Conservation (phyloP, 2,797 vertebrate genomes). For the Halcyon smyrnensis region DNA sequence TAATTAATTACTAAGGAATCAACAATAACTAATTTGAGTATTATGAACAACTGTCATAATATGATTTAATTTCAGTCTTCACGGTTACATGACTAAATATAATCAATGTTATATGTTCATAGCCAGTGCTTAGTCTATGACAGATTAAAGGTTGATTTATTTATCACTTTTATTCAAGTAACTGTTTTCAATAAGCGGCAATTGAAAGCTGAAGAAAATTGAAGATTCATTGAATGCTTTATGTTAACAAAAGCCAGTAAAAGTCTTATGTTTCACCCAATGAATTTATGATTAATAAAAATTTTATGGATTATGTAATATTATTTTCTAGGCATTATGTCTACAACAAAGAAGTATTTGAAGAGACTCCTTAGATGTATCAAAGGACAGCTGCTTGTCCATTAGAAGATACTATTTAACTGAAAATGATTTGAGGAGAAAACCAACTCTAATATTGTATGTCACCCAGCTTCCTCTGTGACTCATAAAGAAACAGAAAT, state of each 20-base stretch:
- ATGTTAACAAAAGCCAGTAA: background rate
- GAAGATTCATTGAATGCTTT: background rate
- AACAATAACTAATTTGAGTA: background rate
- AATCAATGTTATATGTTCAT: background rate
- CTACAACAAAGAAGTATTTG: background rate
- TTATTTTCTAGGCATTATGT: background rate
- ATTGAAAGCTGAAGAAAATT: background rate
- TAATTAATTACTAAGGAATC: background rate
- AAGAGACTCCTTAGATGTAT: background rate
- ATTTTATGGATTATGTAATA: background rate
- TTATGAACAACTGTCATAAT: background rate
- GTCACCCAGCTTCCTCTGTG: background rate
- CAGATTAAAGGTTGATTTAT: background rate
- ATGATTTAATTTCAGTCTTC: background rate
- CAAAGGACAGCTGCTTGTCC: background rate
- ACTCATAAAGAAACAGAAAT: background rate
- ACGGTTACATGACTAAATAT: background rate
- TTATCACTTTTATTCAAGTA: background rate
- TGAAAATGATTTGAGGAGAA: background rate
- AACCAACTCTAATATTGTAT: background rate
- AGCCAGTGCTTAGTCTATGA: background rate
- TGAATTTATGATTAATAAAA: background rate
- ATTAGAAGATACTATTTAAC: background rate
- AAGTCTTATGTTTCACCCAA: background rate
- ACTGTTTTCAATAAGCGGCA: background rate